Conservation (phyloP, 1,140 invertebrate genomes). For the Fopius arisanus region DNA sequence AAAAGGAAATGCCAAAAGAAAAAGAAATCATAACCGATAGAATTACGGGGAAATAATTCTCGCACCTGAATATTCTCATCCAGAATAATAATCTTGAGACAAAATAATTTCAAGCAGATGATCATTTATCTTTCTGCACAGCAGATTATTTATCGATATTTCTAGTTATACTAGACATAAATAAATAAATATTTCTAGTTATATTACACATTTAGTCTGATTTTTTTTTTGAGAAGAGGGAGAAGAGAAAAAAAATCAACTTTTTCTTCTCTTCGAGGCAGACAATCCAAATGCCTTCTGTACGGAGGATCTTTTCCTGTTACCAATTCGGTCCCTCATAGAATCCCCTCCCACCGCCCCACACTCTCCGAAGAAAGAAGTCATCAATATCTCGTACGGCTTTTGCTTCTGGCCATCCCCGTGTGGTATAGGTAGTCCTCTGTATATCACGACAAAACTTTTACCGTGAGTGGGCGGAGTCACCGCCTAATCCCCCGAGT, state of each 20-base stretch:
- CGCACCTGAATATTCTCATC: too few species aligned
- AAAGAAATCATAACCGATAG: background rate
- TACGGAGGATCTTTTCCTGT: conserved; percentile 8
- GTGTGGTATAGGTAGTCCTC: conserved; percentile 26
- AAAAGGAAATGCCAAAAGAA: background rate
- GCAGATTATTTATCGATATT: too few species aligned
- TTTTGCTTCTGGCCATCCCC: conserved; percentile 54
- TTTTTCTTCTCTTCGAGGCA: background rate
- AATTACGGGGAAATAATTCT: too few species aligned
- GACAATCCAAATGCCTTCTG: background rate
- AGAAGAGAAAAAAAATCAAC: background rate
- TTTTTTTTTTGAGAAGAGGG: background rate
- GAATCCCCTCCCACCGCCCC: conserved; percentile 19
- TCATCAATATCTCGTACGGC: conserved; percentile 59
- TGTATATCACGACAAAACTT: conserved; percentile 55
- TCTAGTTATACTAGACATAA: too few species aligned
- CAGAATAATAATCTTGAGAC: too few species aligned
- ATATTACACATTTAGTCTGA: too few species aligned
- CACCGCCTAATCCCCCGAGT: conserved; percentile 64
- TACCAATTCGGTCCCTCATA: conserved; percentile 6
- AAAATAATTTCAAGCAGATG: too few species aligned
- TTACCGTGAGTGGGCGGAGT: conserved; percentile 59
- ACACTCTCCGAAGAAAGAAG: conserved; percentile 47
- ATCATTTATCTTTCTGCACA: too few species aligned
- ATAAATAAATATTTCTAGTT: too few species aligned